Evolutionary conservation across 2,888 invertebrate species (phyloP).

Genomic region (Drosophila anomalata): DNA sequence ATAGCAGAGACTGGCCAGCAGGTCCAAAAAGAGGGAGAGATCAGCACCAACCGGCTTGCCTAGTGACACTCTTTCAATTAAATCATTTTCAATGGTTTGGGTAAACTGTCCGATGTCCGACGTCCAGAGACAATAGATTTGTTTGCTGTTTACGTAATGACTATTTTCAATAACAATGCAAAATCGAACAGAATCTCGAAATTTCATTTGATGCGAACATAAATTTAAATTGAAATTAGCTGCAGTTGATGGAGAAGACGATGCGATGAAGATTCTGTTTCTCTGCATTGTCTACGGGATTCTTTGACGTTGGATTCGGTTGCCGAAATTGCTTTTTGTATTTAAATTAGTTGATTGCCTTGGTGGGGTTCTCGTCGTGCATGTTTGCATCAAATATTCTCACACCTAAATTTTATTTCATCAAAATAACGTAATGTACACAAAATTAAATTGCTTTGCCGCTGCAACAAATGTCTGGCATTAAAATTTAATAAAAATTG

Average conservation of each 20-base stretch:
- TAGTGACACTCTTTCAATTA: conserved; percentile 53
- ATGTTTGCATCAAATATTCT: conserved; percentile 50
- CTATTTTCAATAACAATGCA: conserved; percentile 61
- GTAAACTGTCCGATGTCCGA: conserved; percentile 32
- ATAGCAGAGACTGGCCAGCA: conserved; percentile 26
- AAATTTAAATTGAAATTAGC: conserved; percentile 60
- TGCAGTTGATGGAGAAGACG: conserved; percentile 10
- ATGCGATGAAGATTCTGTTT: conserved; percentile 38
- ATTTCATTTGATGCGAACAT: conserved; percentile 57
- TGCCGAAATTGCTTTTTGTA: conserved; percentile 61
- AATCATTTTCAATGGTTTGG: conserved; percentile 59
- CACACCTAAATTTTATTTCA: conserved; percentile 64
- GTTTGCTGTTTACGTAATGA: conserved; percentile 21
- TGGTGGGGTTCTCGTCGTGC: conserved; percentile 35
- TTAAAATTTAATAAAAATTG: conserved; percentile 42
- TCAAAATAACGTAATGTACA: conserved; percentile 44
- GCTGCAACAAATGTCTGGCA: conserved; percentile 11
- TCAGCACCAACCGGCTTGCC: conserved; percentile 41
- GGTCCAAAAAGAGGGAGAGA: conserved; percentile 47
- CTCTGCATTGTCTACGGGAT: conserved; percentile 61
- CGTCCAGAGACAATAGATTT: conserved; percentile 27
- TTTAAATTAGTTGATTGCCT: conserved; percentile 74
- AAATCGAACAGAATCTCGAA: conserved; percentile 55
- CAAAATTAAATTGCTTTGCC: conserved; percentile 27
- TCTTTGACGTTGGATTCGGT: conserved; percentile 30